Evolutionary conservation across 2,888 invertebrate species (phyloP).

Genomic region (Melipona beecheii): DNA sequence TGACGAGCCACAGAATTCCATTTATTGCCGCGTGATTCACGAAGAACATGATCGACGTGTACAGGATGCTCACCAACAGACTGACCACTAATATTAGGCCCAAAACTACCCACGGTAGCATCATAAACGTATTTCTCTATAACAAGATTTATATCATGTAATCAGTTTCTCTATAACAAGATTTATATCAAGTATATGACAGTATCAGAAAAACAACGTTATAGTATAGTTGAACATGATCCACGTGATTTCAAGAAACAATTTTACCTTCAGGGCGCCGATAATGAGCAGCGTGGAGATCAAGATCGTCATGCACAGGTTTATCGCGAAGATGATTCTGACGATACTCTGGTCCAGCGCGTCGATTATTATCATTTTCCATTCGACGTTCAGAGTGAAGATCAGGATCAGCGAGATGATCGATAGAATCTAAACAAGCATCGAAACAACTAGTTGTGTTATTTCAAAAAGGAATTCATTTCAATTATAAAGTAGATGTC

Average conservation of each 20-base stretch:
- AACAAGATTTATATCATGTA: not conserved
- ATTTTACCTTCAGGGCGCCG: conserved; percentile 90
- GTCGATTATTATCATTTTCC: conserved; percentile 92
- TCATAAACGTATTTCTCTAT: conserved; percentile 92
- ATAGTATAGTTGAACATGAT: not conserved
- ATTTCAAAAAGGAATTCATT: too few species aligned
- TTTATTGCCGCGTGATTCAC: conserved; percentile 86
- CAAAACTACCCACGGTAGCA: conserved; percentile 94
- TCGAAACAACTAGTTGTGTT: not conserved
- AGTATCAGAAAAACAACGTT: not conserved
- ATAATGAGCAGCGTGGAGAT: conserved; percentile 91
- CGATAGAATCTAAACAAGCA: conserved; percentile 86
- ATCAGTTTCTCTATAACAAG: conserved; percentile 85
- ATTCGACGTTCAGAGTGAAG: conserved; percentile 88
- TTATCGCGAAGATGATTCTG: conserved; percentile 91
- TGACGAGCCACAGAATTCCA: conserved; percentile 87
- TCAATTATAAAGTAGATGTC: too few species aligned
- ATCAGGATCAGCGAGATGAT: conserved; percentile 89
- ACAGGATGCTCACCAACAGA: conserved; percentile 91
- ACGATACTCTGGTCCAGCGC: conserved; percentile 89
- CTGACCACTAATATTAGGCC: conserved; percentile 92
- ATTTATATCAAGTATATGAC: not conserved
- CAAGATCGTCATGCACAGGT: conserved; percentile 92
- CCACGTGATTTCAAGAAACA: not conserved
- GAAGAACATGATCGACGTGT: conserved; percentile 91